Evolutionary conservation across 2,888 invertebrate species (phyloP).

Genomic region (Agelastica alni): DNA sequence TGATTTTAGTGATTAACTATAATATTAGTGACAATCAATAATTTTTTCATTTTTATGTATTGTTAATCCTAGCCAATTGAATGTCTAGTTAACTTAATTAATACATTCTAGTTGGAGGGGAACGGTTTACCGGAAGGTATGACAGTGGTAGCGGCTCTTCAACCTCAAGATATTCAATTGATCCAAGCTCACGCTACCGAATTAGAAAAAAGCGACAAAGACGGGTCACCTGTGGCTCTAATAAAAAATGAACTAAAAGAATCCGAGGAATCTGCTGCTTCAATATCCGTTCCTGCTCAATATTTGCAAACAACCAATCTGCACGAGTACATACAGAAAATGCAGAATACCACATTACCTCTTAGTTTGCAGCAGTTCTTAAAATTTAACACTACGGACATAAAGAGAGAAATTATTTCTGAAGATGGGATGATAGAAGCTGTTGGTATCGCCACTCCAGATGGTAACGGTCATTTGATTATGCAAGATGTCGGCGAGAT

Average conservation of each 20-base stretch:
- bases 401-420: constrained; percentile 59
- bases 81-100: too few relatives aligned
- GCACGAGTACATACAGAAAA: constrained; percentile 59
- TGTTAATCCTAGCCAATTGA: too few relatives aligned
- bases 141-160: constrained; percentile 69
- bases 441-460: constrained; percentile 55
- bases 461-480: constrained; percentile 49
- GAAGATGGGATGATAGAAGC: constrained; percentile 59
- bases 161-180: constrained; percentile 73
- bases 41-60: too few relatives aligned
- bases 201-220: constrained; percentile 47
- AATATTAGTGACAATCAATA: too few relatives aligned
- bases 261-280: constrained; percentile 39
- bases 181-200: constrained; percentile 54
- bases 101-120: constrained; percentile 49
- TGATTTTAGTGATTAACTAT: too few relatives aligned
- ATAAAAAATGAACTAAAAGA: constrained; percentile 55
- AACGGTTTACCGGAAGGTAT: constrained; percentile 65
- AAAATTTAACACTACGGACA: constrained; percentile 63
- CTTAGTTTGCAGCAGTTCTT: constrained; percentile 66
- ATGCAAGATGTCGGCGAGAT: constrained; percentile 53
- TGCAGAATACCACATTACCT: constrained; percentile 57
- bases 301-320: constrained; percentile 62
- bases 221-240: constrained; percentile 59
- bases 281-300: constrained; percentile 59